Evolutionary conservation across 1,140 invertebrate species (phyloP), one percentile per base, ranked within the genome.

Genomic region (Pararge aegeria): DNA sequence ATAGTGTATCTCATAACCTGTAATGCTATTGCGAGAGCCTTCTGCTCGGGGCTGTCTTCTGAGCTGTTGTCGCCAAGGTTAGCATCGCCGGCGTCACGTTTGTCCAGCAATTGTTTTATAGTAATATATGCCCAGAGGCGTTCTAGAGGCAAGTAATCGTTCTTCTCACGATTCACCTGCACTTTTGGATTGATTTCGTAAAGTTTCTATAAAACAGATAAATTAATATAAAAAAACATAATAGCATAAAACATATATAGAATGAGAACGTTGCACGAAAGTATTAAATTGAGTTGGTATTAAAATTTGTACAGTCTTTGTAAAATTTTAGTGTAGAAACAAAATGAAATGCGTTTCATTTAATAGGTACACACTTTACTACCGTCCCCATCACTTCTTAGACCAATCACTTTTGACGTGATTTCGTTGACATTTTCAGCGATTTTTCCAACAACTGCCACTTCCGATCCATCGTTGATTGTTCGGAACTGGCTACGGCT

Each of bases 51-150:
- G 0, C 61, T 63, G 10, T 74, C 68, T 9, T 80, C 72, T 49
- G 42, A 16, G 38, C 13, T 29, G 5, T 61, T 60, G 6, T 59
- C 48, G n/a, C 3, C 20, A 46, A 9, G 34, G 7, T 46, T 48
- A 5, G 37, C 44, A 5, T 80, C 72, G 2, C 57, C 53, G 5
- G 80, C 73, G 56, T 92, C 90, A 18, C 90, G 84, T 69, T 92
- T 82, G 59, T 94, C 92, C 30, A 95, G 73, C 24, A 94, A 73
- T 70, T 95, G 92, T 63, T 93, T 92, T 15, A 95, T 92, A 15
- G 92, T 94, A 42, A 95, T 80, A 70, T 94, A 94, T 1, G 94
- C 93, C 94, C 94, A 95, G 21, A 94, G 81, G 38, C 93, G 88
- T 75, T 95, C 94, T 50, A 94, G 76, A 12, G 89, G 89, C 54